phyloP scores from a whole-genome alignment of 2,888 invertebrate species.

The Gibbula magus region DNA sequence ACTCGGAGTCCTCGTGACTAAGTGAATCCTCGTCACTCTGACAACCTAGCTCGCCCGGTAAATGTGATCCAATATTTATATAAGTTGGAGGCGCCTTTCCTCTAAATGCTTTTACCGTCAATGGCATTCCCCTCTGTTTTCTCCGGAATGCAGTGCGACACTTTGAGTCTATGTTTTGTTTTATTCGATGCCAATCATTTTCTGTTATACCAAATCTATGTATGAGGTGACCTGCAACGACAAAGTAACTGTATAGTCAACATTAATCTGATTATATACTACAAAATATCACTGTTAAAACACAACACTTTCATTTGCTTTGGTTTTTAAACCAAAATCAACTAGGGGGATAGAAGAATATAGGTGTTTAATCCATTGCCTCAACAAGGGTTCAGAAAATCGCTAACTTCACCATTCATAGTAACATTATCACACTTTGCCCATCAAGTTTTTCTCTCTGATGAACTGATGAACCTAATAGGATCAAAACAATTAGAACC shows the following conservation, averaged over 20 bases:
- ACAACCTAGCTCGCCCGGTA: constrained; percentile 43
- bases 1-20: constrained; percentile 58
- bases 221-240: constrained; percentile 75
- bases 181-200: constrained; percentile 78
- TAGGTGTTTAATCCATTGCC: too few species aligned
- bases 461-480: too few species aligned
- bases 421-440: too few species aligned
- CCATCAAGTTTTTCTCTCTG: too few species aligned
- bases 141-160: constrained; percentile 77
- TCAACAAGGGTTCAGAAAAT: too few species aligned
- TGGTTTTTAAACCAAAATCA: too few species aligned
- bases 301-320: too few species aligned
- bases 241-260: not conserved
- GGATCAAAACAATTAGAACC: too few species aligned
- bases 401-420: too few species aligned
- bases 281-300: too few species aligned
- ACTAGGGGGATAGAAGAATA: too few species aligned
- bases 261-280: too few species aligned
- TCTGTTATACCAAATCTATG: constrained; percentile 77
- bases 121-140: constrained; percentile 69
- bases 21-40: constrained; percentile 65
- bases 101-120: constrained; percentile 73
- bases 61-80: constrained; percentile 42
- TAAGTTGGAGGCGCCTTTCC: constrained; percentile 65
- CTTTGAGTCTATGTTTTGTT: constrained; percentile 78